phyloP scores from a whole-genome alignment of 2,113 vertebrate genomes.

The Muntiacus muntjak region DNA sequence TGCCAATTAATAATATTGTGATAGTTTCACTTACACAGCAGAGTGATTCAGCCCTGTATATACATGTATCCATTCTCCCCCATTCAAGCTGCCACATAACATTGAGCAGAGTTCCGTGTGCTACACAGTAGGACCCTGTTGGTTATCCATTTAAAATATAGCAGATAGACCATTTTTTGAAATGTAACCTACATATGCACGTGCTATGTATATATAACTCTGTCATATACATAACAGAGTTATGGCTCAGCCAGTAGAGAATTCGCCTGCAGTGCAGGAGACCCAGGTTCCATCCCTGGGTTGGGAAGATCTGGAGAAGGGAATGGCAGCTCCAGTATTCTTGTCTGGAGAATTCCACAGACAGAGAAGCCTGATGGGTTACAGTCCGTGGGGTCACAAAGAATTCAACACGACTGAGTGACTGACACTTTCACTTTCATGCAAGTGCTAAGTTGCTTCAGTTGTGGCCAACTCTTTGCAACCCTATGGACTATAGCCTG shows the following conservation, averaged over 20 bases:
- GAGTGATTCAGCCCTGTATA: background rate
- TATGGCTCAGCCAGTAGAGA: background rate
- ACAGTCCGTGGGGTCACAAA: background rate
- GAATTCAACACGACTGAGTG: background rate
- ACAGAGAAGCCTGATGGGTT: background rate
- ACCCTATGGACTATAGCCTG: background rate
- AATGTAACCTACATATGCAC: background rate
- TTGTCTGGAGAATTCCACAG: background rate
- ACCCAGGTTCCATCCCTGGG: background rate
- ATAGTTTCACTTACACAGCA: background rate
- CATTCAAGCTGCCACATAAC: background rate
- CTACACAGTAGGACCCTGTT: background rate
- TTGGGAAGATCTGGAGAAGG: background rate
- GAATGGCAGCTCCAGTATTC: background rate
- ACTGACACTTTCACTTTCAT: background rate
- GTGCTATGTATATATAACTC: background rate
- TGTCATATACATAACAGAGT: background rate
- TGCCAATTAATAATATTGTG: background rate
- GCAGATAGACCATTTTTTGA: background rate
- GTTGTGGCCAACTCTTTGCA: background rate
- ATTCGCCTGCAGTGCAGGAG: background rate
- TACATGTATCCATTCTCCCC: background rate
- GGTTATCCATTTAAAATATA: background rate
- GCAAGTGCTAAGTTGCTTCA: background rate
- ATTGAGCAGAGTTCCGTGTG: background rate